phyloP scores from a whole-genome alignment of 2,888 invertebrate species.

The Cephus nigrinus region DNA sequence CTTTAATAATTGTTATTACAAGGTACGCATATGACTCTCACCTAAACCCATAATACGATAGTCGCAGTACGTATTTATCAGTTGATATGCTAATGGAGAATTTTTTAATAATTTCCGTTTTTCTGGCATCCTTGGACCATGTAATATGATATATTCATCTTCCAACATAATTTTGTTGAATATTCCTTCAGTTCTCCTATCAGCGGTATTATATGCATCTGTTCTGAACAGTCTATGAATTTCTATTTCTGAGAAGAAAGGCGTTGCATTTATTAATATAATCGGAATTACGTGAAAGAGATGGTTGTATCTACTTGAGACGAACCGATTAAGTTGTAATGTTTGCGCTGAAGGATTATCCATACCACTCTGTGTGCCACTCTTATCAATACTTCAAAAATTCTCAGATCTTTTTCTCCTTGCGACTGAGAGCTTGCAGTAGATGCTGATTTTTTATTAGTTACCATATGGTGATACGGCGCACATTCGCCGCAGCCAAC shows the following conservation, averaged over 20 bases:
- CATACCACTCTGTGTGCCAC: constrained; percentile 74
- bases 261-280: background rate
- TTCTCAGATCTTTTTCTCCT: constrained; percentile 73
- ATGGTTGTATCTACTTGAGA: background rate
- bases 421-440: constrained; percentile 70
- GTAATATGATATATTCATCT: constrained; percentile 69
- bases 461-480: constrained; percentile 71
- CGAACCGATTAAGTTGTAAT: constrained; percentile 72
- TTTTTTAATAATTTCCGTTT: constrained; percentile 71
- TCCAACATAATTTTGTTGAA: constrained; percentile 63
- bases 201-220: constrained; percentile 71
- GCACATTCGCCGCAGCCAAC: constrained; percentile 62
- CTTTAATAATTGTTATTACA: background rate
- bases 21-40: constrained; percentile 23
- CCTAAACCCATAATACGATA: constrained; percentile 71
- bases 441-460: constrained; percentile 51
- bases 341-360: constrained; percentile 73
- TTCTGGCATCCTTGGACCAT: constrained; percentile 68
- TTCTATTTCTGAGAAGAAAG: constrained; percentile 69
- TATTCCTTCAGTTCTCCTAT: constrained; percentile 56
- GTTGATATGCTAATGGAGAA: constrained; percentile 72
- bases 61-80: constrained; percentile 72
- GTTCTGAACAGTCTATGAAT: constrained; percentile 73
- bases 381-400: constrained; percentile 72
- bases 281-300: background rate